Conservation (phyloP, 2,888 invertebrate genomes). For the Auanema sp. region DNA sequence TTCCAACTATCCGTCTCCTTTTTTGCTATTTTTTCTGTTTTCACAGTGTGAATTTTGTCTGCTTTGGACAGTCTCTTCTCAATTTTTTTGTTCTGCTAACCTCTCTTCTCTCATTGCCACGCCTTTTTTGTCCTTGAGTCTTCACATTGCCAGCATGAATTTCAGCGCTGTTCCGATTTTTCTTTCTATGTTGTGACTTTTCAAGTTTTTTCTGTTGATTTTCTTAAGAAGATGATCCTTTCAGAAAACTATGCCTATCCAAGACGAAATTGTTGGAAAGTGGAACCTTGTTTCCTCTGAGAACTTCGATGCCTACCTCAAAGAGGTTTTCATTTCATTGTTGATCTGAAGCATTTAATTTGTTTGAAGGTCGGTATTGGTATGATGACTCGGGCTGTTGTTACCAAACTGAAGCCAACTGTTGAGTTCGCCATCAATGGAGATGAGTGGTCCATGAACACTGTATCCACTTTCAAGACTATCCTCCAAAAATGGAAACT, state of each 20-base stretch:
- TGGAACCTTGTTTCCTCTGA: conserved; percentile 60
- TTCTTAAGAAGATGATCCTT: background rate
- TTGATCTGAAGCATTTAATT: background rate
- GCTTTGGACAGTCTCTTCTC: background rate
- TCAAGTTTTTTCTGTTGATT: background rate
- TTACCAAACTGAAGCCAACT: conserved; percentile 54
- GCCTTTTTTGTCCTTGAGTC: background rate
- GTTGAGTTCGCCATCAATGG: conserved; percentile 52
- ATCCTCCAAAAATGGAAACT: conserved; percentile 53
- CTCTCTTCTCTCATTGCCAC: conserved; percentile 1
- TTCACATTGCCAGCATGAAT: background rate
- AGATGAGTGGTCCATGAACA: conserved; percentile 57
- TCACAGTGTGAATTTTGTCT: background rate
- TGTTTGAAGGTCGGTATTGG: conserved; percentile 47
- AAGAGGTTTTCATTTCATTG: conserved; percentile 32
- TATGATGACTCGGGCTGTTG: conserved; percentile 56
- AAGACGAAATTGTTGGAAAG: conserved; percentile 53
- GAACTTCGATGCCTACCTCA: conserved; percentile 61
- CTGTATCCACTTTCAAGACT: conserved; percentile 62
- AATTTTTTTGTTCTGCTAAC: background rate
- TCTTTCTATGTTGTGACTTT: background rate
- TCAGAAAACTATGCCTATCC: conserved; percentile 28
- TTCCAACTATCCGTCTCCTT: background rate
- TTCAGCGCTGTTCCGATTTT: background rate
- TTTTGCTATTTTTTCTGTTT: conserved; percentile 1